A percentile compares a stretch with the other conserved stretches of the same genome.
Conservation (phyloP, 2,113 vertebrate species). For the Eurystomus gularis region DNA sequence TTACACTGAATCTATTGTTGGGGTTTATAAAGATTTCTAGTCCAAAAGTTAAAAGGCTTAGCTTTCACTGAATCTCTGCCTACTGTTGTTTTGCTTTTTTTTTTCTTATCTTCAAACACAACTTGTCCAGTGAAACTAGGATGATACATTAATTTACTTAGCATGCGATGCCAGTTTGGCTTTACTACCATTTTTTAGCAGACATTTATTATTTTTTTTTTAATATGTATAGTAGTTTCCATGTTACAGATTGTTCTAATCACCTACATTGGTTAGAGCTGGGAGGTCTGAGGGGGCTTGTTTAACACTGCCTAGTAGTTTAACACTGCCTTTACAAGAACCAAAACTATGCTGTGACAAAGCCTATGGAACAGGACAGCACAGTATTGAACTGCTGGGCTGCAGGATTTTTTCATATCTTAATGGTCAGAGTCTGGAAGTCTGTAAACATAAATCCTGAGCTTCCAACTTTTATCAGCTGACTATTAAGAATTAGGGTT, state of each 20-base stretch:
- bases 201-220: background rate
- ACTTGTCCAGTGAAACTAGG: background rate
- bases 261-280: background rate
- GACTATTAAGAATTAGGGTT: background rate
- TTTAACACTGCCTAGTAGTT: background rate
- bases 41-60: background rate
- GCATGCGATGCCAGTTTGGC: background rate
- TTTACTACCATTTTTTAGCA: background rate
- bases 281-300: rapidly evolving
- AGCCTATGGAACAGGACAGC: background rate
- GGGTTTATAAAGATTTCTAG: background rate
- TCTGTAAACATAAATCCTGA: background rate
- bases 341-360: background rate
- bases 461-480: background rate
- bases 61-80: background rate
- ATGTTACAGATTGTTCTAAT: background rate
- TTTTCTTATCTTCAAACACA: background rate
- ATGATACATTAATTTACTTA: background rate
- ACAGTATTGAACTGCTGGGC: background rate
- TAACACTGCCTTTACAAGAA: background rate
- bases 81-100: background rate
- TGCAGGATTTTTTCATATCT: background rate
- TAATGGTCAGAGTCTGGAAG: background rate
- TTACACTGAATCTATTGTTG: background rate
- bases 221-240: background rate